Evolutionary conservation across 2,888 invertebrate genomes (phyloP).

Genomic region (Aporophyla lueneburgensis): DNA sequence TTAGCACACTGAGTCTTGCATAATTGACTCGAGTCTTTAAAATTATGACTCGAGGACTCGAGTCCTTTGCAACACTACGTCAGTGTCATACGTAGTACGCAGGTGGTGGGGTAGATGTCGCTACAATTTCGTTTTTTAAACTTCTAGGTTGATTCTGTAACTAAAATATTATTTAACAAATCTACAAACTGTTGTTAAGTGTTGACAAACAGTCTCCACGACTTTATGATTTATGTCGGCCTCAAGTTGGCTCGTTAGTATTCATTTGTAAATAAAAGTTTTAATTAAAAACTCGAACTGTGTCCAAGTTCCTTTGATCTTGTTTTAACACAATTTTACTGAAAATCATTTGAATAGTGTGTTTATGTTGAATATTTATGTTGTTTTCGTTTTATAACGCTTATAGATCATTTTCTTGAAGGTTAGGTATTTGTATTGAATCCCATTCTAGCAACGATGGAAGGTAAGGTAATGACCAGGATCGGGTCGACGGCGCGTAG

Average conservation of each 20-base stretch:
- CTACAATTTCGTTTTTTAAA: background rate
- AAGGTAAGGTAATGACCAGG: no score
- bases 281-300: slow-evolving; percentile 56
- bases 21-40: no score
- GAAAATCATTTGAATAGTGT: slow-evolving; percentile 26
- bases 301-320: slow-evolving; percentile 22
- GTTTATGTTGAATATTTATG: slow-evolving; percentile 1
- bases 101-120: no score
- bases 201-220: slow-evolving; percentile 9
- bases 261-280: slow-evolving; percentile 58
- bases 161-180: slow-evolving; percentile 10
- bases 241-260: slow-evolving; percentile 47
- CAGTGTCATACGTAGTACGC: no score
- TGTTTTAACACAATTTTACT: slow-evolving; percentile 28
- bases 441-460: background rate
- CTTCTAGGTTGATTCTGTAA: background rate
- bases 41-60: no score
- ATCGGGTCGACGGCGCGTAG: no score
- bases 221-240: slow-evolving; percentile 26
- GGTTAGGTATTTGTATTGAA: background rate
- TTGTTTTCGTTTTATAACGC: background rate
- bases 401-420: background rate
- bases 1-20: no score
- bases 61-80: no score
- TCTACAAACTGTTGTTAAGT: background rate